Conservation (phyloP, 2,113 vertebrate genomes). For the Phalacrocorax brasilianus region DNA sequence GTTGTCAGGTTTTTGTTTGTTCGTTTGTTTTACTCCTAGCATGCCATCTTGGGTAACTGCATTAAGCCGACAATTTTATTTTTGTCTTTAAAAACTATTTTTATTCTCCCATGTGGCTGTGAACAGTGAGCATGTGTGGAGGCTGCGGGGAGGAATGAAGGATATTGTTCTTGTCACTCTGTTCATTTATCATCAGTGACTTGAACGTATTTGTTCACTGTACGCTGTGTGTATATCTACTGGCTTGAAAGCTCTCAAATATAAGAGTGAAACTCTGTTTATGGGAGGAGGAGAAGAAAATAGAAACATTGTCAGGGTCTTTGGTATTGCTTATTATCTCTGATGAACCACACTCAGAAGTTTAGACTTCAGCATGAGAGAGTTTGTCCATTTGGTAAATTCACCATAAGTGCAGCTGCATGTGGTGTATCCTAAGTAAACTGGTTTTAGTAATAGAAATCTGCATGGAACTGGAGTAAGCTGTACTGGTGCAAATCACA, state of each 20-base stretch:
- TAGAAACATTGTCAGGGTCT: neutral
- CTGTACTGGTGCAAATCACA: neutral
- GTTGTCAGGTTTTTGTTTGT: neutral
- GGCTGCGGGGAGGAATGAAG: neutral
- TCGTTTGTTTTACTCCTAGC: conserved; percentile 6
- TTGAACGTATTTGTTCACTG: neutral
- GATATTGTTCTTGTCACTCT: neutral
- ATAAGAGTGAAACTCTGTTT: neutral
- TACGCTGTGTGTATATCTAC: neutral
- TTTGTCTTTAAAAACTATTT: conserved; percentile 4
- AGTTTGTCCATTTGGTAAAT: neutral
- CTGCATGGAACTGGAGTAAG: neutral
- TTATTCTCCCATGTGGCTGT: neutral
- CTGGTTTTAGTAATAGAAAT: neutral
- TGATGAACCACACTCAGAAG: neutral
- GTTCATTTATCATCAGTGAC: neutral
- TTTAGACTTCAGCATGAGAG: neutral
- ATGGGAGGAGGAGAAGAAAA: neutral
- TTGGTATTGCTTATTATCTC: neutral
- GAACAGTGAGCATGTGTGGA: neutral
- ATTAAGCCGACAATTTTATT: neutral
- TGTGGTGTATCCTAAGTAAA: neutral
- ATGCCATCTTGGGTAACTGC: neutral
- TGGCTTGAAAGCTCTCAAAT: neutral
- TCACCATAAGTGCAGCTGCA: neutral